Percentiles rank a stretch among this genome's conserved stretches.
Evolutionary conservation across 2,113 vertebrate species (phyloP).

Genomic region (Bubo blakistoni): DNA sequence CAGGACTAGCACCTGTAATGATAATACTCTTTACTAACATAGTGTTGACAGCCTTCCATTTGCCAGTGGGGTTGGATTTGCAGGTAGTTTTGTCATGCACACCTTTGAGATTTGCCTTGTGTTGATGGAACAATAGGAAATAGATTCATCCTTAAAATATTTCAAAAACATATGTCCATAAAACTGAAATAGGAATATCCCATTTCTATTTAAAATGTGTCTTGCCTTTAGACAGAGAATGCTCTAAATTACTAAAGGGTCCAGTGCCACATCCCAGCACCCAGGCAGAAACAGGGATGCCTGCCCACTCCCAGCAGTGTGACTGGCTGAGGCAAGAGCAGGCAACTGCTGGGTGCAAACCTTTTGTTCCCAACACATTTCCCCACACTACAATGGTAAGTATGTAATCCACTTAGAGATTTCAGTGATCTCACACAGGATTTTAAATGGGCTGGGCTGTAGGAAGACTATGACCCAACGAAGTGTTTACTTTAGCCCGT

Average conservation of each 20-base stretch:
- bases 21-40: not conserved
- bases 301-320: fast-evolving
- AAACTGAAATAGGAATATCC: not conserved
- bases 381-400: not conserved
- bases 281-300: not conserved
- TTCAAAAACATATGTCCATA: not conserved
- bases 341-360: not conserved
- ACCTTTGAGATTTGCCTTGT: not conserved
- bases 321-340: fast-evolving
- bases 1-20: not conserved
- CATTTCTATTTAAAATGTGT: not conserved
- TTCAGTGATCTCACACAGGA: not conserved
- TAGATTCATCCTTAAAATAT: not conserved
- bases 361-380: not conserved
- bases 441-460: not conserved
- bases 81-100: not conserved
- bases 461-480: not conserved
- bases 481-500: not conserved
- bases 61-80: not conserved
- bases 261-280: not conserved
- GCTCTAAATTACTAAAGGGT: not conserved
- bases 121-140: not conserved
- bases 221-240: not conserved
- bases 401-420: not conserved
- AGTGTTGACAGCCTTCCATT: not conserved